Conservation (phyloP, 2,113 vertebrate genomes). For the Numenius arquata region DNA sequence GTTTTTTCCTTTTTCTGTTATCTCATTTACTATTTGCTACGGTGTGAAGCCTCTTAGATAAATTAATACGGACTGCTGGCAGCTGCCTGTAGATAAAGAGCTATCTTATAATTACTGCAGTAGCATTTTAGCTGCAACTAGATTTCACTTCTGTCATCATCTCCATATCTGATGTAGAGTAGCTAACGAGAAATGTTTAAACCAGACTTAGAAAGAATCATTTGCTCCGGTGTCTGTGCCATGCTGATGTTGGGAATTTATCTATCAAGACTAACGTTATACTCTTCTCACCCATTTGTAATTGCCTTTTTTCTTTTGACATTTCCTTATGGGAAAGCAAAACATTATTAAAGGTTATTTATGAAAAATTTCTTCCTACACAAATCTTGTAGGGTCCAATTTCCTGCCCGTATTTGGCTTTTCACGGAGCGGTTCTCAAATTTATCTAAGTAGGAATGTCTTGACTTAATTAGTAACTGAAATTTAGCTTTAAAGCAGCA, state of each 20-base stretch:
- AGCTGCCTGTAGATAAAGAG: slow-evolving; percentile 28
- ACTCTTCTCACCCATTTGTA: not conserved
- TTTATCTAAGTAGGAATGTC: not conserved
- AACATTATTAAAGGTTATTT: not conserved
- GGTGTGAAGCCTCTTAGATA: not conserved
- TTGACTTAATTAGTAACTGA: not conserved
- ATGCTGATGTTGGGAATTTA: not conserved
- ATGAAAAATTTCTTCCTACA: not conserved
- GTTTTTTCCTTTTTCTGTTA: not conserved
- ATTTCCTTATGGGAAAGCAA: not conserved
- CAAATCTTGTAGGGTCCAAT: not conserved
- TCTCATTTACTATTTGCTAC: not conserved
- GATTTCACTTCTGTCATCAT: slow-evolving; percentile 27
- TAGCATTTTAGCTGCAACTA: not conserved
- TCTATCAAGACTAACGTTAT: not conserved
- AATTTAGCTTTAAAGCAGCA: not conserved
- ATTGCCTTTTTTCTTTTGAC: not conserved
- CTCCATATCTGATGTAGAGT: not conserved
- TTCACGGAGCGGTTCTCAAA: not conserved
- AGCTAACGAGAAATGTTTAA: slow-evolving; percentile 10
- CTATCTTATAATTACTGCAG: slow-evolving; percentile 36
- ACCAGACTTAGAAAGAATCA: not conserved
- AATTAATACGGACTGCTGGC: slow-evolving; percentile 13
- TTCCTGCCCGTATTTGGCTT: not conserved
- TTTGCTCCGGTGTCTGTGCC: not conserved